phyloP scores from a whole-genome alignment of 2,797 vertebrate species.

The Linurgus olivaceus region DNA sequence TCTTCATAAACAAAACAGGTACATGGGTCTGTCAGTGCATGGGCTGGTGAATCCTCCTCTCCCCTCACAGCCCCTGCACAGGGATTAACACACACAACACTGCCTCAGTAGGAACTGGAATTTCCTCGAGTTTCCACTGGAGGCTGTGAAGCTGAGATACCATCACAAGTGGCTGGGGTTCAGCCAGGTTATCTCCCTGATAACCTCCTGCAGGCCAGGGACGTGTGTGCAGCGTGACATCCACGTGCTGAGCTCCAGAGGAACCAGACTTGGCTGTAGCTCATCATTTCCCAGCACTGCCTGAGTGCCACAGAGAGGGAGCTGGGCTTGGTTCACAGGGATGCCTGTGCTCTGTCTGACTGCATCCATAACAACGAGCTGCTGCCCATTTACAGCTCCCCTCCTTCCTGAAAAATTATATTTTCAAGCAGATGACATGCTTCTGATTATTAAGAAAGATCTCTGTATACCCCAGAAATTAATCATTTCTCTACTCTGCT shows the following conservation, averaged over 20 bases:
- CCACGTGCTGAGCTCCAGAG: not conserved
- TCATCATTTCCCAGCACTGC: not conserved
- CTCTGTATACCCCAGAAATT: not conserved
- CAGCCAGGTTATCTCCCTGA: conserved; percentile 6
- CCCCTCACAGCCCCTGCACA: not conserved
- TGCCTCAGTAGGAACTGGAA: not conserved
- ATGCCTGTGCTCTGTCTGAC: not conserved
- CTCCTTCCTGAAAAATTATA: not conserved
- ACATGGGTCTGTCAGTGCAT: not conserved
- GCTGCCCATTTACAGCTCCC: not conserved
- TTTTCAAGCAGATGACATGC: not conserved
- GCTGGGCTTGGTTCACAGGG: not conserved
- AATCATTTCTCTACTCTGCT: not conserved
- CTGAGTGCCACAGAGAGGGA: not conserved
- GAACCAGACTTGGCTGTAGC: not conserved
- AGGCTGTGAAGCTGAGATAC: not conserved
- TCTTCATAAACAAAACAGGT: not conserved
- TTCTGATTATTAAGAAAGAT: not conserved
- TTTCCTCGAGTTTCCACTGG: not conserved
- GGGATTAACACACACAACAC: not conserved
- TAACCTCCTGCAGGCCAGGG: not conserved
- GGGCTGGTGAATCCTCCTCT: not conserved
- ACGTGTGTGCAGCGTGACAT: not conserved
- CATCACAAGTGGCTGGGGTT: not conserved
- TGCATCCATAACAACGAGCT: not conserved